phyloP scores from a whole-genome alignment of 2,797 vertebrate genomes.

The Falco biarmicus region DNA sequence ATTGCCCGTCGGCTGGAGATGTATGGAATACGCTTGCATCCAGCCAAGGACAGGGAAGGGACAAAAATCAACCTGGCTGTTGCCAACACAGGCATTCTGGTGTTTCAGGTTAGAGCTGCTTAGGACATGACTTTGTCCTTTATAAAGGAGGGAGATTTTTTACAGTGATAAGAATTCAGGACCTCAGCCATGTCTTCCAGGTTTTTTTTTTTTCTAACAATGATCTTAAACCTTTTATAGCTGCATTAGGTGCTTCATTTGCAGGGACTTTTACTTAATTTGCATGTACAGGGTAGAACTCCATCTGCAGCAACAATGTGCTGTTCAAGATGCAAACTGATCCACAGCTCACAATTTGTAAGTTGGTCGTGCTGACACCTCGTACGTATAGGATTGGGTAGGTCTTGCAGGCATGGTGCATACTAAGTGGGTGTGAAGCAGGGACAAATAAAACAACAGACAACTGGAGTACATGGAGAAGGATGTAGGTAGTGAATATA shows the following conservation, averaged over 20 bases:
- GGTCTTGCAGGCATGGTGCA: neutral
- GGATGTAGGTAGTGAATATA: neutral
- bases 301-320: neutral
- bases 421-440: neutral
- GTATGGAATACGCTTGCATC: slow-evolving; percentile 93
- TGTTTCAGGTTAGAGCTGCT: slow-evolving; percentile 89
- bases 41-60: slow-evolving; percentile 95
- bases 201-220: neutral
- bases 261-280: neutral
- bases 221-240: neutral
- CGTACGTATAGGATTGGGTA: neutral
- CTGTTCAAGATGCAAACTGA: neutral
- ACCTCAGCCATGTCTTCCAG: neutral
- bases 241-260: neutral
- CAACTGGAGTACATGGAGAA: neutral
- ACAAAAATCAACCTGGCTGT: slow-evolving; percentile 92
- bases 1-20: slow-evolving; percentile 93
- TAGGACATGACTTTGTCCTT: neutral
- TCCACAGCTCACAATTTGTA: neutral
- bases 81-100: slow-evolving; percentile 92
- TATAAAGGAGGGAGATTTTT: neutral
- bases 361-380: neutral
- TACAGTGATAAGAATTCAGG: neutral
- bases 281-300: neutral
- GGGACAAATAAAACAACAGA: neutral